Percentiles rank a stretch among this genome's conserved stretches.
Evolutionary conservation across 1,140 invertebrate species (phyloP).

Genomic region (Microplitis demolitor): DNA sequence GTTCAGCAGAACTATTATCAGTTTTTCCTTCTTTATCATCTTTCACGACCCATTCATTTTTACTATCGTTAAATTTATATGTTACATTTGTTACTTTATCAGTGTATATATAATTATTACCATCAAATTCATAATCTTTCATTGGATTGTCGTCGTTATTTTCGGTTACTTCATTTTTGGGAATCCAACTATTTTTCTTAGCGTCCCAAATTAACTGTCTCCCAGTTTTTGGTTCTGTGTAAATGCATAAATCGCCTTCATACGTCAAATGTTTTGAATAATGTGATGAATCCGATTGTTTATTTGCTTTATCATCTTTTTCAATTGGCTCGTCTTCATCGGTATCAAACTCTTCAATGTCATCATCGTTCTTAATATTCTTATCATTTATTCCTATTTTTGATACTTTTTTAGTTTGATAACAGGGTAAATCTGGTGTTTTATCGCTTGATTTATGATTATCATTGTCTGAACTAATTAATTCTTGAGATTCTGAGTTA

Average conservation of each 20-base stretch:
- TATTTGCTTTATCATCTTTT: neutral
- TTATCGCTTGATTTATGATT: no score
- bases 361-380: slow-evolving; percentile 16
- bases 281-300: slow-evolving; percentile 30
- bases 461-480: no score
- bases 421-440: no score
- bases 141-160: slow-evolving; percentile 31
- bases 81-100: slow-evolving; percentile 58
- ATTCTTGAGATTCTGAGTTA: no score
- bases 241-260: slow-evolving; percentile 72
- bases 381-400: no score
- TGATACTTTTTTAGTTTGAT: no score
- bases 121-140: slow-evolving; percentile 62
- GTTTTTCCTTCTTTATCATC: slow-evolving; percentile 37
- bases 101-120: slow-evolving; percentile 60
- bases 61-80: slow-evolving; percentile 56
- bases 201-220: slow-evolving; percentile 72
- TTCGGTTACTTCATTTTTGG: slow-evolving; percentile 30
- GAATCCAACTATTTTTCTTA: slow-evolving; percentile 64
- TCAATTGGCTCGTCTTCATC: slow-evolving; percentile 40
- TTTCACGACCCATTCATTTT: slow-evolving; percentile 69
- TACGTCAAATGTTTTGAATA: slow-evolving; percentile 67
- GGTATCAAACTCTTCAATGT: slow-evolving; percentile 48
- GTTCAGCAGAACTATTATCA: slow-evolving; percentile 39
- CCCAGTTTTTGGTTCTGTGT: slow-evolving; percentile 72